Evolutionary conservation across 2,888 invertebrate genomes (phyloP).

Genomic region (Drosophila demipolita): DNA sequence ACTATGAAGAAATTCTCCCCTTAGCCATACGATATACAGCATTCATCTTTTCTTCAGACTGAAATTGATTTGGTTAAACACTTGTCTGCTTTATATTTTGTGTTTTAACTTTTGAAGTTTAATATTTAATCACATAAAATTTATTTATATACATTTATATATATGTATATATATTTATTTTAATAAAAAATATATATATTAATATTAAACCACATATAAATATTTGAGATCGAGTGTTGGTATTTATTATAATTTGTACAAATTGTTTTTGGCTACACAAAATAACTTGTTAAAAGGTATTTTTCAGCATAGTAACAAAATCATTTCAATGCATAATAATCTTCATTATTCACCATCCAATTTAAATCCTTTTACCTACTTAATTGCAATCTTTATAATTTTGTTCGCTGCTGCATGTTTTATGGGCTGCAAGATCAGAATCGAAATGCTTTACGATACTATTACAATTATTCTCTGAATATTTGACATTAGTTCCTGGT

Average conservation of each 20-base stretch:
- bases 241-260: background rate
- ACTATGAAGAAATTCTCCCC: conserved; percentile 3
- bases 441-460: conserved; percentile 17
- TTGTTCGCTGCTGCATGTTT: background rate
- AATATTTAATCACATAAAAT: background rate
- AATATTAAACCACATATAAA: background rate
- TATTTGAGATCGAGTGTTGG: background rate
- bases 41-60: conserved; percentile 9
- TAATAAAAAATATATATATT: background rate
- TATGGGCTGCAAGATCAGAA: background rate
- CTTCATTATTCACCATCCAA: rapidly evolving
- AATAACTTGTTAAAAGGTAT: background rate
- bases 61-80: conserved; percentile 2
- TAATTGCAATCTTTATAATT: background rate
- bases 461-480: conserved; percentile 21
- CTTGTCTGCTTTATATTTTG: background rate
- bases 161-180: background rate
- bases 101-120: background rate
- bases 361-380: background rate
- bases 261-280: background rate
- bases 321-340: background rate
- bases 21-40: conserved; percentile 14
- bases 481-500: conserved; percentile 3
- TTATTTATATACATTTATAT: background rate
- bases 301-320: background rate